These are phyloP conservation scores for Lampris incognitus DNA, from an alignment of 2,113 vertebrate species.

Conservation along the genomic window DNA sequence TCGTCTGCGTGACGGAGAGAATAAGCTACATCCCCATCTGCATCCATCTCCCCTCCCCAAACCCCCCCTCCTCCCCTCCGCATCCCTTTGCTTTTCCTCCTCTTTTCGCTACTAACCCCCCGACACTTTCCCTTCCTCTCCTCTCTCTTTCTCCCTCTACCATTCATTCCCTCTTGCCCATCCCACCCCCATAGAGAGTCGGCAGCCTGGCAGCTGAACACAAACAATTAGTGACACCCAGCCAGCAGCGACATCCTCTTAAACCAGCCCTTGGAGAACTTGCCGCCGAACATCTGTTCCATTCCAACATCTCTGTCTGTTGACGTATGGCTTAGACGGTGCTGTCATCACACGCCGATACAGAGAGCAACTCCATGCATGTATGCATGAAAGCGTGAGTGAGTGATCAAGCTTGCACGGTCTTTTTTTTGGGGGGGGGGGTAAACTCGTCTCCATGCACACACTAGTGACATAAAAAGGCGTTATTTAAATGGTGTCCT, in stretches of 20 bases:
- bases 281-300: slow-evolving; percentile 57
- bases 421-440: too few species aligned
- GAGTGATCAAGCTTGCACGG: too few species aligned
- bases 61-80: slow-evolving; percentile 11
- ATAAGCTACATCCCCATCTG: slow-evolving; percentile 71
- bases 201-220: slow-evolving; percentile 41
- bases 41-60: slow-evolving; percentile 52
- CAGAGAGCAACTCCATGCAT: not conserved
- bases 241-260: slow-evolving; percentile 49
- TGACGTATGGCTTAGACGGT: too few species aligned
- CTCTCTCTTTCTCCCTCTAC: slow-evolving; percentile 39
- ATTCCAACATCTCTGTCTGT: slow-evolving; percentile 29
- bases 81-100: not conserved
- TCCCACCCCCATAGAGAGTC: slow-evolving; percentile 43
- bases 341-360: too few species aligned
- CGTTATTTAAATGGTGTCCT: slow-evolving; percentile 73
- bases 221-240: slow-evolving; percentile 63
- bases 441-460: slow-evolving; percentile 56
- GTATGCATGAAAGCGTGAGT: not conserved
- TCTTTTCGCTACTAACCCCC: slow-evolving; percentile 23
- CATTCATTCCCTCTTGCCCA: slow-evolving; percentile 50
- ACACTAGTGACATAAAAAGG: slow-evolving; percentile 60
- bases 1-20: slow-evolving; percentile 74
- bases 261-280: slow-evolving; percentile 9
- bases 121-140: slow-evolving; percentile 25